Evolutionary conservation across 2,113 vertebrate genomes (phyloP).

Genomic region (Myiopsitta monachus): DNA sequence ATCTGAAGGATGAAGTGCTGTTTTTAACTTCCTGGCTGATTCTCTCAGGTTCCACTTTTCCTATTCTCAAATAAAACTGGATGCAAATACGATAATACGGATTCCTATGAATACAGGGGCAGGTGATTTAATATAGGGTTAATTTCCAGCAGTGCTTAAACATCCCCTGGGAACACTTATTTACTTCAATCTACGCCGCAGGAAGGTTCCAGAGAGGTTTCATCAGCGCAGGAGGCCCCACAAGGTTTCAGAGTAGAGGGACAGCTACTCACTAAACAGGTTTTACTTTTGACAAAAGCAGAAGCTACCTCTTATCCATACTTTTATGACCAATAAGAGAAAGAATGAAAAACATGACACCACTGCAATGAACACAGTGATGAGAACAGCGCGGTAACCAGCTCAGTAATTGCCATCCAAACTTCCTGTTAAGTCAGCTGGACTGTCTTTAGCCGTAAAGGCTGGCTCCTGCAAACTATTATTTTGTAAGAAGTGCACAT

Average conservation of each 20-base stretch:
- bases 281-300: background rate
- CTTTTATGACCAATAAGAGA: background rate
- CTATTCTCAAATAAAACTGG: background rate
- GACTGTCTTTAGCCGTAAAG: rapidly evolving
- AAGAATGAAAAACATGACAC: background rate
- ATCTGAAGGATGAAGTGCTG: background rate
- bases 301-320: background rate
- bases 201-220: background rate
- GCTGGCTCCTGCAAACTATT: background rate
- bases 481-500: background rate
- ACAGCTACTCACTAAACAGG: background rate
- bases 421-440: background rate
- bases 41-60: background rate
- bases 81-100: background rate
- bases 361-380: background rate
- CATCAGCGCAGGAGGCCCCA: background rate
- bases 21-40: background rate
- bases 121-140: background rate
- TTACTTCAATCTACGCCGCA: background rate
- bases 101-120: background rate
- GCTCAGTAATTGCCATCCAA: background rate
- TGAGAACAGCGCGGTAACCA: background rate
- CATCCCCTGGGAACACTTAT: background rate
- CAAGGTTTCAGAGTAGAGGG: background rate
- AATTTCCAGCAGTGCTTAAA: background rate